Conservation (phyloP, 2,888 invertebrate species). For the Resseliella maxima region DNA sequence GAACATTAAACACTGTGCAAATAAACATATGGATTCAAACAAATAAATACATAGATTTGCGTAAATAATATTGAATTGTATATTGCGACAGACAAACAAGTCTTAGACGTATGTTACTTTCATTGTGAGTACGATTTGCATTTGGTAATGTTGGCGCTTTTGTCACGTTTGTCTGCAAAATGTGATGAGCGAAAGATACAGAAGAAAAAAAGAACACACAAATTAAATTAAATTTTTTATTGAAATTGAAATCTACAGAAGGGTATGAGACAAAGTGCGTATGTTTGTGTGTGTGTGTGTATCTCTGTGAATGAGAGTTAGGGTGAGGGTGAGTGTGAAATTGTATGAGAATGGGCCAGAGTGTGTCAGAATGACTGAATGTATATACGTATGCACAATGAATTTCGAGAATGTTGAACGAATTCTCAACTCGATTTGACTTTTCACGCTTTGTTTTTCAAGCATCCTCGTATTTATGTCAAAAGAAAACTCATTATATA, state of each 20-base stretch:
- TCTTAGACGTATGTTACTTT: not conserved
- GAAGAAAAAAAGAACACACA: not conserved
- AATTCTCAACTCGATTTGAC: not conserved
- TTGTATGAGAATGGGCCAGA: not conserved
- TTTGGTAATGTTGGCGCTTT: not conserved
- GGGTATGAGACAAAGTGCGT: too few species aligned
- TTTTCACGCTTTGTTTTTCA: conserved; percentile 12
- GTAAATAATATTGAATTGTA: not conserved
- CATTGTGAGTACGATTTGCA: not conserved
- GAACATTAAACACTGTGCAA: not conserved
- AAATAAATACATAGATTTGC: conserved; percentile 31
- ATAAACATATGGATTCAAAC: conserved; percentile 43
- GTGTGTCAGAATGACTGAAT: not conserved
- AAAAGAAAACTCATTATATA: not conserved
- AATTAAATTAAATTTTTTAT: conserved; percentile 38
- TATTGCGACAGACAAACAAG: not conserved
- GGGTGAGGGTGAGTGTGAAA: too few species aligned
- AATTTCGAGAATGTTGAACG: not conserved
- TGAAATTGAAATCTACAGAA: conserved; percentile 34
- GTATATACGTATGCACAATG: not conserved
- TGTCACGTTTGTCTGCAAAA: not conserved
- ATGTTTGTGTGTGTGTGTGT: too few species aligned
- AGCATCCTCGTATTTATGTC: not conserved
- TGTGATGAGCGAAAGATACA: not conserved
- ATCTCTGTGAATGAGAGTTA: too few species aligned